Evolutionary conservation across 2,888 invertebrate species (phyloP).

Genomic region (Blastobasis lacticolella): DNA sequence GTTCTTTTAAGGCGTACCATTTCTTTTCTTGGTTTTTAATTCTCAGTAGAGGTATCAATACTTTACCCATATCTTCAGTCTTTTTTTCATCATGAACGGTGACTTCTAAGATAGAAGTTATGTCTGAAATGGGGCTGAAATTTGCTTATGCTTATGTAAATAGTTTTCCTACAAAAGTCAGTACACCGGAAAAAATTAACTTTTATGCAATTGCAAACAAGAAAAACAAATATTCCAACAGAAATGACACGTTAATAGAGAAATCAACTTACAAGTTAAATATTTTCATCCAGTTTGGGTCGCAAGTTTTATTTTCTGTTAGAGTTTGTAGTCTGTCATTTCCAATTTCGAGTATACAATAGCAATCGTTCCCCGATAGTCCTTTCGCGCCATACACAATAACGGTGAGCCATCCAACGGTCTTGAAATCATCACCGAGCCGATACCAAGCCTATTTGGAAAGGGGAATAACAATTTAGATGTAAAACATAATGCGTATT

Average conservation of each 20-base stretch:
- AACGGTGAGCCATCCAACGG: slow-evolving; percentile 92
- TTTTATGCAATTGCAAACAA: too few relatives aligned
- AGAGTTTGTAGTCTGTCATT: slow-evolving; percentile 96
- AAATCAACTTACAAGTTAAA: slow-evolving; percentile 88
- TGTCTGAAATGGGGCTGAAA: slow-evolving; percentile 87
- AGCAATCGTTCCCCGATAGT: slow-evolving; percentile 92
- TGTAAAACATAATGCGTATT: too few relatives aligned
- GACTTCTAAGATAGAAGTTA: slow-evolving; percentile 92
- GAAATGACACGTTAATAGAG: too few relatives aligned
- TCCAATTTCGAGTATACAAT: slow-evolving; percentile 93
- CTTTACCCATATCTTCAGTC: slow-evolving; percentile 93
- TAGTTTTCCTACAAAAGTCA: too few relatives aligned
- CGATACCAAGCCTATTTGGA: slow-evolving; percentile 15
- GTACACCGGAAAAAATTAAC: too few relatives aligned
- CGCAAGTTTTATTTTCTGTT: slow-evolving; percentile 95
- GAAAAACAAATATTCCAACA: too few relatives aligned
- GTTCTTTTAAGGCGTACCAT: slow-evolving; percentile 97
- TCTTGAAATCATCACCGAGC: slow-evolving; percentile 52
- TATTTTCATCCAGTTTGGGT: slow-evolving; percentile 97
- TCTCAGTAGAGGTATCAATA: slow-evolving; percentile 88
- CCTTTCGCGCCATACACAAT: slow-evolving; percentile 89
- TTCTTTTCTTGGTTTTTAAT: slow-evolving; percentile 89
- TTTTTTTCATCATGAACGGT: slow-evolving; percentile 97
- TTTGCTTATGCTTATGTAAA: neutral
- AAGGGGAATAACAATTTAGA: too few relatives aligned